These are phyloP conservation scores for Chironomus riparius DNA, from an alignment of 2,888 invertebrate species.

Conservation along the genomic window DNA sequence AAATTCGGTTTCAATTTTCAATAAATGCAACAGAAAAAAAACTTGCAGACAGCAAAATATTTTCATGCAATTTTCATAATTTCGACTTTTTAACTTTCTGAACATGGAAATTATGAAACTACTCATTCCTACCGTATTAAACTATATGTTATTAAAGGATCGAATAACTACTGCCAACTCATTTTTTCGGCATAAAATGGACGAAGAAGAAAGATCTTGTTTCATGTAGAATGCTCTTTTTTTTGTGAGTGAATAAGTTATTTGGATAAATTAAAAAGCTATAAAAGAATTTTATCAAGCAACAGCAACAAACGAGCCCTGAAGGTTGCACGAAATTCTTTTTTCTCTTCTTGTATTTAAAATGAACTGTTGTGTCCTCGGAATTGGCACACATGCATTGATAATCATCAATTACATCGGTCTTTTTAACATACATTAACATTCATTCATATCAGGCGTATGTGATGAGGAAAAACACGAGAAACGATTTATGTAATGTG, in stretches of 20 bases:
- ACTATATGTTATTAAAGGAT: neutral
- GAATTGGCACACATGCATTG: constrained; percentile 4
- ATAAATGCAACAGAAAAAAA: neutral
- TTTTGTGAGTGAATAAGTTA: constrained; percentile 6
- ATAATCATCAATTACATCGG: constrained; percentile 5
- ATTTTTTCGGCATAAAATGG: neutral
- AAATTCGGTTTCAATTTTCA: too few relatives aligned
- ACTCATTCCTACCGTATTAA: neutral
- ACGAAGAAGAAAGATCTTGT: neutral
- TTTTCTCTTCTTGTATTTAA: neutral
- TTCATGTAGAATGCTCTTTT: neutral
- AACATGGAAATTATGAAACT: neutral
- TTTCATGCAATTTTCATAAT: neutral
- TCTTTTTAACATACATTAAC: neutral
- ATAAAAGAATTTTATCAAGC: neutral
- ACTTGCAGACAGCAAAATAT: neutral
- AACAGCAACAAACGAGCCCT: neutral
- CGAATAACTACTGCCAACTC: neutral
- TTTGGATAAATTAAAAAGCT: neutral
- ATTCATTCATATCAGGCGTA: neutral
- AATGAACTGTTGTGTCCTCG: neutral
- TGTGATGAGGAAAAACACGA: constrained; percentile 4
- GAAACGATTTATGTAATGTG: neutral
- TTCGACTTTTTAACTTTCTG: neutral
- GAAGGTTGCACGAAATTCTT: neutral